phyloP scores from a whole-genome alignment of 2,888 invertebrate genomes.

The Ophion obscuratus region DNA sequence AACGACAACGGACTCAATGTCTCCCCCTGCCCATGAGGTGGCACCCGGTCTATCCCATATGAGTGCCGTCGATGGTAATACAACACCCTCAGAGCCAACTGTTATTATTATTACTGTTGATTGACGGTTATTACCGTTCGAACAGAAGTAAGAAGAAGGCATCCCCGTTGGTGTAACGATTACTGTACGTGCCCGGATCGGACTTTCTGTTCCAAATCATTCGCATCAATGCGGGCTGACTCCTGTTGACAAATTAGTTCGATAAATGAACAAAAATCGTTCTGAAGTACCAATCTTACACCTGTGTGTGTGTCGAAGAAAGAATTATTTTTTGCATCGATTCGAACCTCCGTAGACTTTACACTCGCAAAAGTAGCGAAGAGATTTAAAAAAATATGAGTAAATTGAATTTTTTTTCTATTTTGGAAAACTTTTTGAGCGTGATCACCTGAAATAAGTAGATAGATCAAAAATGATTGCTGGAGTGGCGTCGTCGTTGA shows the following conservation, averaged over 20 bases:
- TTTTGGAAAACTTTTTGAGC: background rate
- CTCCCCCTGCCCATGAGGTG: too few relatives aligned
- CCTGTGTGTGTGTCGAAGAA: background rate
- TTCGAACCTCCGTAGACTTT: too few relatives aligned
- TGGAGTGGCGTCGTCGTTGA: constrained; percentile 88
- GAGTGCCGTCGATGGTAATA: too few relatives aligned
- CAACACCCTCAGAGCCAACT: too few relatives aligned
- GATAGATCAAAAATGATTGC: constrained; percentile 88
- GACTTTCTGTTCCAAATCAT: constrained; percentile 87
- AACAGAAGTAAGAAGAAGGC: constrained; percentile 86
- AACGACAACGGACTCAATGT: too few relatives aligned
- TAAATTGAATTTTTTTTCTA: background rate
- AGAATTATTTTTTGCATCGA: too few relatives aligned
- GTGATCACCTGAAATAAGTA: constrained; percentile 85
- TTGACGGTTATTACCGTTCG: constrained; percentile 84
- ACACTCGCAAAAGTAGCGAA: too few relatives aligned
- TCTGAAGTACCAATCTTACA: background rate
- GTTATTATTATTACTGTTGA: background rate
- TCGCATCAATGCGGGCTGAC: constrained; percentile 86
- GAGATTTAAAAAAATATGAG: background rate
- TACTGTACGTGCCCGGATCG: constrained; percentile 82
- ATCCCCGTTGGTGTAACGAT: constrained; percentile 84
- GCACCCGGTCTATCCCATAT: too few relatives aligned
- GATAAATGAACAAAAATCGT: background rate
- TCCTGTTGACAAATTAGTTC: constrained; percentile 75